Evolutionary conservation across 2,113 vertebrate genomes (phyloP).

Genomic region (Myrmecophaga tridactyla): DNA sequence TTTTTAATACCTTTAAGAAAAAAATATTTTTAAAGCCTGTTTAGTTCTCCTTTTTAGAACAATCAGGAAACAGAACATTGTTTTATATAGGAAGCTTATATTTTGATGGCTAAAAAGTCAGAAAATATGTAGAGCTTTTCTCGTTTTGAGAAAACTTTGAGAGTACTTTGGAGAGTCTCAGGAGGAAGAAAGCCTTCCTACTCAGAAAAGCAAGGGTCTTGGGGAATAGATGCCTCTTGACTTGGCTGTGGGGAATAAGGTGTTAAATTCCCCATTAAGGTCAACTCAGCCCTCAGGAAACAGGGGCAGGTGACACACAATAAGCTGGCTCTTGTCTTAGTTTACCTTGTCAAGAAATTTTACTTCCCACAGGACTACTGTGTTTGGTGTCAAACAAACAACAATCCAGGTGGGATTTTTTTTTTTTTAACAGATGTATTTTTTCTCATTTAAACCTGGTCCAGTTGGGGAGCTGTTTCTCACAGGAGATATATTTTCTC

Average conservation of each 20-base stretch:
- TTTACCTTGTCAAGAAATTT: neutral
- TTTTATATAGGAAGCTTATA: neutral
- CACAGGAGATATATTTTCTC: neutral
- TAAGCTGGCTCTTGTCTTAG: neutral
- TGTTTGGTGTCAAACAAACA: neutral
- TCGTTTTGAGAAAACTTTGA: neutral
- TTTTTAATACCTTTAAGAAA: neutral
- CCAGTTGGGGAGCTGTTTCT: neutral
- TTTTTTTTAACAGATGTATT: neutral
- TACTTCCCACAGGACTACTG: neutral
- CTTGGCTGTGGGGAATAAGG: neutral
- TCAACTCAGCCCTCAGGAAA: neutral
- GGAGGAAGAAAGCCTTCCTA: neutral
- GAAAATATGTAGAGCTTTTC: no score
- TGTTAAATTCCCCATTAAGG: neutral
- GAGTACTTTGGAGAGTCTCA: neutral
- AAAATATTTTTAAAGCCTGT: neutral
- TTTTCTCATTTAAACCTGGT: slow-evolving; percentile 1
- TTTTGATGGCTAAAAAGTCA: neutral
- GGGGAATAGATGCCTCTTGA: no score
- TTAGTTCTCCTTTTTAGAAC: neutral
- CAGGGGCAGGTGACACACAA: neutral
- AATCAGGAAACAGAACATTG: neutral
- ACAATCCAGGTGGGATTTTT: neutral
- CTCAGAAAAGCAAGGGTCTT: neutral